Conservation (phyloP, 1,140 invertebrate species). For the Pantala flavescens region DNA sequence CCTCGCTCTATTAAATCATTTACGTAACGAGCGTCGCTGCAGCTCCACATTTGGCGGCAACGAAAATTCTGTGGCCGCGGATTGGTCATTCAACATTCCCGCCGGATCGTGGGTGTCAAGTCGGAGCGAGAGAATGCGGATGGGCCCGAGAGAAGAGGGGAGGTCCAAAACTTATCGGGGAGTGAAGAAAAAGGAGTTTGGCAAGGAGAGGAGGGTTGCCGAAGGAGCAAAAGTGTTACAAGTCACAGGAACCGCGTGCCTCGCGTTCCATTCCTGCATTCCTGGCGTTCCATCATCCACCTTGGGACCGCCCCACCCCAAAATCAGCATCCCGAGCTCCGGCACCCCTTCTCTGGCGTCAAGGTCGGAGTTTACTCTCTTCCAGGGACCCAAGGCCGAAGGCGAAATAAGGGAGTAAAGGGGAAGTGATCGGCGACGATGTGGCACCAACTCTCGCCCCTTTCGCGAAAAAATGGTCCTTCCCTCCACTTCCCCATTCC, state of each 20-base stretch:
- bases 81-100: neutral
- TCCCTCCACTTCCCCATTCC: neutral
- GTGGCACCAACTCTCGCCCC: neutral
- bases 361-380: conserved; percentile 4
- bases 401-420: neutral
- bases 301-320: neutral
- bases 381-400: neutral
- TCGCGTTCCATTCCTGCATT: neutral
- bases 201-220: too few relatives aligned
- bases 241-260: neutral
- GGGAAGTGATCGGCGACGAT: neutral
- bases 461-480: neutral
- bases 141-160: neutral
- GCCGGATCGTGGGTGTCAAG: neutral
- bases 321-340: neutral
- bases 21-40: neutral
- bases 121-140: neutral
- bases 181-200: too few relatives aligned
- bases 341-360: neutral
- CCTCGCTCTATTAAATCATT: neutral
- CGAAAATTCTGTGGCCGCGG: neutral
- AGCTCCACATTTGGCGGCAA: neutral
- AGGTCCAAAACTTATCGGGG: too few relatives aligned
- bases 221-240: neutral
- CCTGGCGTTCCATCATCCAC: neutral